Base-by-base conservation (phyloP, 2,888 invertebrate genomes). In the Peribatodes rhomboidaria region DNA sequence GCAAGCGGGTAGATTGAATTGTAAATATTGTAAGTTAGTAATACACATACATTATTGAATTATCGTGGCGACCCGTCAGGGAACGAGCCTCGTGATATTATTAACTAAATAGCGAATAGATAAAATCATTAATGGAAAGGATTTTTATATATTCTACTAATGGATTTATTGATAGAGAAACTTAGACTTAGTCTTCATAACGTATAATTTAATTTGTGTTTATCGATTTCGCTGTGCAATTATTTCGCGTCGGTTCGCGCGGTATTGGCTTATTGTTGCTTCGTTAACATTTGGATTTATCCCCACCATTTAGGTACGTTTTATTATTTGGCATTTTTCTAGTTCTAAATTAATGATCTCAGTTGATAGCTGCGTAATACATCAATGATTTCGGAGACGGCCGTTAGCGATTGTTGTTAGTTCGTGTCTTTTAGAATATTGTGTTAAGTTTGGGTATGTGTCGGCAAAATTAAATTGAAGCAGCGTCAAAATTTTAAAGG, bases 131-230 rank as follows among this genome's bases (percentile, higher is more conserved):
- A 91, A 89, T 85, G 89, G 90, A 92, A 90, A 82, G 90, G 87
- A 90, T 91, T 93, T 92, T 92, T 92, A 92, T 92, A 92, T 93
- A 92, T 92, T 92, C 91, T 90, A 90, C 88, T 92, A 89, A 92
- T 90, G 88, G 89, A 90, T 92, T 89, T 88, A 92, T 90, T 86
- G 80, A 84, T 93, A 91, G 91, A 88, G 80, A 91, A 92, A 89
- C 89, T 84, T 92, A 92, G 89, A 83, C 78, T 82, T 92, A 92
- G 90, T 87, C 79, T 85, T 80, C 79, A 78, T 64, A 64, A 63
- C 52, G 85, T 55, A 41, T 54, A 10, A 37, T 86, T 74, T 83
- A 84, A 83, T 85, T 90, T 89, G 87, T 87, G 88, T 92, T 88
- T 85, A 85, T 90, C 89, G 91, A 90, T 92, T 92, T 90, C 89